Evolutionary conservation across 2,113 vertebrate species (phyloP).

Genomic region (Lasiurus cinereus): DNA sequence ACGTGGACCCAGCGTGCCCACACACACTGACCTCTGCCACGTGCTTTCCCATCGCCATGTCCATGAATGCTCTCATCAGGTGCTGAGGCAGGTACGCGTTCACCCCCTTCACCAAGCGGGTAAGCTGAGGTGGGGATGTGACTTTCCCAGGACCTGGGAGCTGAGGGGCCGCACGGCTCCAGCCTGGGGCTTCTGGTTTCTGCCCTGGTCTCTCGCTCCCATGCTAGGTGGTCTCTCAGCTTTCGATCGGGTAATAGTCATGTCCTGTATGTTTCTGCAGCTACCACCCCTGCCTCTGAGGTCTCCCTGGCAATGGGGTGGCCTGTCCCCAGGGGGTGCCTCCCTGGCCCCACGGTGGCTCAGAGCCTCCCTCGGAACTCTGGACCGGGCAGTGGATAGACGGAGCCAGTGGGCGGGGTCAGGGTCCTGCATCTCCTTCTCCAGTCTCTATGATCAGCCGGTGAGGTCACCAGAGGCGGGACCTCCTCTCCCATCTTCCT

Average conservation of each 20-base stretch:
- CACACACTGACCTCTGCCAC: too few relatives aligned
- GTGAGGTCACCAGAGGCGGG: too few relatives aligned
- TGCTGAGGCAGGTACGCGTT: too few relatives aligned
- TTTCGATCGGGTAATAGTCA: neutral
- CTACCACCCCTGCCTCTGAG: neutral
- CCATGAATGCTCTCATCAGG: accelerated
- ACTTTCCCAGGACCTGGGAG: neutral
- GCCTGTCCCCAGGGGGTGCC: neutral
- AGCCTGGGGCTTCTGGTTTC: neutral
- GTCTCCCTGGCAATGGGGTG: neutral
- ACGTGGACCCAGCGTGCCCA: accelerated
- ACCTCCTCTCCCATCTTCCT: neutral
- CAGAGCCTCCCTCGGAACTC: neutral
- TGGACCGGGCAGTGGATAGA: neutral
- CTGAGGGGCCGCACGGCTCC: neutral
- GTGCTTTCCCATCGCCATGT: accelerated
- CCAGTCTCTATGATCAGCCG: neutral
- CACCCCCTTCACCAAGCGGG: neutral
- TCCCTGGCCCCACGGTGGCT: accelerated
- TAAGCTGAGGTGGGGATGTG: neutral
- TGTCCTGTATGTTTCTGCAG: neutral
- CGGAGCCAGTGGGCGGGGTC: neutral
- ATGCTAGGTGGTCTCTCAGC: neutral
- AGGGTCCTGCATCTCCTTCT: neutral
- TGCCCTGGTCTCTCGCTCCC: neutral